phyloP scores from a whole-genome alignment of 2,888 invertebrate species.

The Heliconius erato region DNA sequence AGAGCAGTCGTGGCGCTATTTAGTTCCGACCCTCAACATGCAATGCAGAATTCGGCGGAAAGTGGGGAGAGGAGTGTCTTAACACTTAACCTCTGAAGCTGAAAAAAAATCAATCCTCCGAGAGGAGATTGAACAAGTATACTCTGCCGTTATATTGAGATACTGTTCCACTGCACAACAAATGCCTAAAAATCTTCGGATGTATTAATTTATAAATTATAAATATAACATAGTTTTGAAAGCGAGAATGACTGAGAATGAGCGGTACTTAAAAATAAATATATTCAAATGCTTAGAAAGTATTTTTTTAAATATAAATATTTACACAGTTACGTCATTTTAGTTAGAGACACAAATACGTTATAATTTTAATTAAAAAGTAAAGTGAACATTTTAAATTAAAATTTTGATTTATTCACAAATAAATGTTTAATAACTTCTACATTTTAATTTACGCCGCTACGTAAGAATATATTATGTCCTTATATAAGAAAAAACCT shows the following conservation, averaged over 20 bases:
- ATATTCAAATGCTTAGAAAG: conserved; percentile 22
- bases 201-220: background rate
- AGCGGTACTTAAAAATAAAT: conserved; percentile 9
- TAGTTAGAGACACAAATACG: background rate
- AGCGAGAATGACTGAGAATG: background rate
- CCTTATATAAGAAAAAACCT: too few relatives aligned
- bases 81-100: too few relatives aligned
- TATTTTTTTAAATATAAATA: background rate
- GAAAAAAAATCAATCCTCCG: too few relatives aligned
- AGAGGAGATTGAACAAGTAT: too few relatives aligned
- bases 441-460: too few relatives aligned
- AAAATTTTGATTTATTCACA: conserved; percentile 3
- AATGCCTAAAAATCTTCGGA: background rate
- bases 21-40: too few relatives aligned
- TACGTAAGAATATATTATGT: too few relatives aligned
- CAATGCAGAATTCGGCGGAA: too few relatives aligned
- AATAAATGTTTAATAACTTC: background rate
- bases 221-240: background rate
- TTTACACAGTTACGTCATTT: conserved; percentile 6
- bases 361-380: conserved; percentile 5
- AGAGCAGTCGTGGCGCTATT: too few relatives aligned
- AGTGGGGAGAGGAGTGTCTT: too few relatives aligned
- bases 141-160: too few relatives aligned
- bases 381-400: conserved; percentile 1
- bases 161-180: too few relatives aligned